A percentile compares a stretch with the other conserved stretches of the same genome.
phyloP scores from a whole-genome alignment of 2,113 vertebrate genomes.

The Noctilio leporinus region DNA sequence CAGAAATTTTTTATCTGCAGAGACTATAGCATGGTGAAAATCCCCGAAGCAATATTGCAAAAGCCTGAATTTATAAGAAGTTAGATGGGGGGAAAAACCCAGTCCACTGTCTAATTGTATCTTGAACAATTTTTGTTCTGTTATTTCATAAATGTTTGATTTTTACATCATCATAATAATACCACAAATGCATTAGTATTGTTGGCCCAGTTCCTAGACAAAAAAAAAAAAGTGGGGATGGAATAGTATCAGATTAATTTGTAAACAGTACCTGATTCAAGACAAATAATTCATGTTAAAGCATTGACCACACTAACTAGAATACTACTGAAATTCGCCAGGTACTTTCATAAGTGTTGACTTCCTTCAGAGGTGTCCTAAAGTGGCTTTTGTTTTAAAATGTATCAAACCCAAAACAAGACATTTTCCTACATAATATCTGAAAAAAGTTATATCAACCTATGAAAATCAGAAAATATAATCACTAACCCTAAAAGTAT shows the following conservation, averaged over 20 bases:
- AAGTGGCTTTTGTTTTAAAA: constrained; percentile 5
- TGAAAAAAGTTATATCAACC: background rate
- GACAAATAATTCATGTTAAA: constrained; percentile 22
- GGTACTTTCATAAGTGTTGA: background rate
- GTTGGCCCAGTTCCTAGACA: background rate
- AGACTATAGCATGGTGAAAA: background rate
- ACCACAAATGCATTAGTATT: background rate
- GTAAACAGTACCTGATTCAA: constrained; percentile 2
- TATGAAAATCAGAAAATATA: background rate
- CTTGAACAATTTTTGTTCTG: background rate
- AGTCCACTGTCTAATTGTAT: background rate
- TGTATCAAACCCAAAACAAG: background rate
- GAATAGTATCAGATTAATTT: background rate
- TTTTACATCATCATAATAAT: background rate
- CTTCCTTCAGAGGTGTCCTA: background rate
- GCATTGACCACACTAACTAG: background rate
- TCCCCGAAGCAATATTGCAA: background rate
- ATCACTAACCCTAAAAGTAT: background rate
- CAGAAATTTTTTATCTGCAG: background rate
- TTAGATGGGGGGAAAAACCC: background rate
- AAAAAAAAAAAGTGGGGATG: background rate
- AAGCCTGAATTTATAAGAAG: background rate
- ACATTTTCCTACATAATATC: background rate
- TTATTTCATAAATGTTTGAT: background rate
- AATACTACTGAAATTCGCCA: background rate